Evolutionary conservation across 2,888 invertebrate species (phyloP).

Genomic region (Aporophyla lueneburgensis): DNA sequence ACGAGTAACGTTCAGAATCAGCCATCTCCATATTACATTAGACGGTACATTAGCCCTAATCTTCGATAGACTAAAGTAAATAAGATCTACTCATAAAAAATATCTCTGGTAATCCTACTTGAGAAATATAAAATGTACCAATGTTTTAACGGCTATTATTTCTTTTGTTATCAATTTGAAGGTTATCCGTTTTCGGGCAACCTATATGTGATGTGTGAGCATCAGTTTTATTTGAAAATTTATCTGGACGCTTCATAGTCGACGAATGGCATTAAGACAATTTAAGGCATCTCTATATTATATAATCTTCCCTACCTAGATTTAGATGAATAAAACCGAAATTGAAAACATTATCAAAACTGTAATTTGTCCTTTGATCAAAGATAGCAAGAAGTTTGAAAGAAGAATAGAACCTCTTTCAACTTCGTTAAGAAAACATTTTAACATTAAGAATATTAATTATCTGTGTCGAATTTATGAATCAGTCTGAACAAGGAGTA

Average conservation of each 20-base stretch:
- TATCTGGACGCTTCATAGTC: slow-evolving; percentile 43
- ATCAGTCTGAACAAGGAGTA: too few species aligned
- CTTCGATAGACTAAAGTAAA: neutral
- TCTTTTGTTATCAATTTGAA: neutral
- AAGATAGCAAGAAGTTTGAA: too few species aligned
- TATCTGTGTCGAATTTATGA: slow-evolving; percentile 46
- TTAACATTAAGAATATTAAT: slow-evolving; percentile 48
- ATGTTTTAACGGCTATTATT: neutral
- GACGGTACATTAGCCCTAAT: slow-evolving; percentile 16
- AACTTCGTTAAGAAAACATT: too few species aligned
- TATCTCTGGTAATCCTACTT: neutral
- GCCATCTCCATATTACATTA: slow-evolving; percentile 19
- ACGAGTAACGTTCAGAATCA: slow-evolving; percentile 32
- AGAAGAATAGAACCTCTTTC: too few species aligned
- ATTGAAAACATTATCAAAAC: too few species aligned
- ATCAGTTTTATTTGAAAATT: slow-evolving; percentile 51
- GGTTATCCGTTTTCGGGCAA: neutral
- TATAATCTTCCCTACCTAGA: too few species aligned
- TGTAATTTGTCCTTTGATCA: too few species aligned
- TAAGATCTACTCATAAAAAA: neutral
- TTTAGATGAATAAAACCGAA: too few species aligned
- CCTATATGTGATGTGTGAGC: neutral
- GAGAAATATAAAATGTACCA: too few species aligned
- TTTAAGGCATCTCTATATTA: too few species aligned
- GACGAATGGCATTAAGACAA: slow-evolving; percentile 32